Conservation (phyloP, 2,797 vertebrate genomes). For the Scomberomorus guttatus region DNA sequence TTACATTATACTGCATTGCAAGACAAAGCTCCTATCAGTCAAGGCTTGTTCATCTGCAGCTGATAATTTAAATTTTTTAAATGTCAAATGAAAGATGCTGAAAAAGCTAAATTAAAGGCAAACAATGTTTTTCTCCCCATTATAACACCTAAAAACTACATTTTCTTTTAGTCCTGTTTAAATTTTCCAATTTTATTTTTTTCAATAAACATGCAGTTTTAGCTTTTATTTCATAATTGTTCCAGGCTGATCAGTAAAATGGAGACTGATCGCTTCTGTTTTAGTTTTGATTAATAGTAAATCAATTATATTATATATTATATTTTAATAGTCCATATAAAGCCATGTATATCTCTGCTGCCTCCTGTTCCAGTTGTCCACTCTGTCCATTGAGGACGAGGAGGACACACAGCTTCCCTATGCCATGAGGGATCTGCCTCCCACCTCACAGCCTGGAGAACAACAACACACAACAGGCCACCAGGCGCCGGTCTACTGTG, state of each 20-base stretch:
- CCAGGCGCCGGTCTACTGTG: constrained; percentile 19
- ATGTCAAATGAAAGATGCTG: not conserved
- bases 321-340: not conserved
- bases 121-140: too few species aligned
- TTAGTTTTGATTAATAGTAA: too few species aligned
- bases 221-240: too few species aligned
- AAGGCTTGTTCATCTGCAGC: not conserved
- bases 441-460: constrained; percentile 26
- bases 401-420: constrained; percentile 89
- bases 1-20: not conserved
- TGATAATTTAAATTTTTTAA: not conserved
- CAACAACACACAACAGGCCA: constrained; percentile 44
- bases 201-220: too few species aligned
- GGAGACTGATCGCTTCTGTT: too few species aligned
- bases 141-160: too few species aligned
- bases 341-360: constrained; percentile 8
- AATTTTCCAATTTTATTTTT: too few species aligned
- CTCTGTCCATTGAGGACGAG: constrained; percentile 86
- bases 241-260: too few species aligned
- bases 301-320: not conserved
- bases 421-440: constrained; percentile 86
- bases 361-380: constrained; percentile 71
- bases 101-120: too few species aligned
- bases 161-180: too few species aligned
- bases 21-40: not conserved